Percentiles rank a stretch among this genome's conserved stretches.
These are phyloP conservation scores for Sebastes jordani DNA, from an alignment of 2,797 vertebrate genomes.

Conservation along the genomic window DNA sequence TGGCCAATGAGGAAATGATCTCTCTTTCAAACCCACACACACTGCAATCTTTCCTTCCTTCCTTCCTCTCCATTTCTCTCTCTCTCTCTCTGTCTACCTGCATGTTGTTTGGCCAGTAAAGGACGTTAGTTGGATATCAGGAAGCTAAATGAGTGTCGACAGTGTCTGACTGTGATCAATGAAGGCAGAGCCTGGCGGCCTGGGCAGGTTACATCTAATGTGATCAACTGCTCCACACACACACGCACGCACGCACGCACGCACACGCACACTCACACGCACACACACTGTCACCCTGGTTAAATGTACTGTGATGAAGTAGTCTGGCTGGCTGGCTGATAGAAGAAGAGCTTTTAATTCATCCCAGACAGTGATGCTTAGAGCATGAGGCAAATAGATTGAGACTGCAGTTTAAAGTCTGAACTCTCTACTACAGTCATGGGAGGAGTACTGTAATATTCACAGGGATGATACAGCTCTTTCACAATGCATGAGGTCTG, in stretches of 20 bases:
- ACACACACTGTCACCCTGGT: conserved; percentile 3
- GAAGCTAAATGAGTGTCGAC: conserved; percentile 58
- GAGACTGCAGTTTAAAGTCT: conserved; percentile 7
- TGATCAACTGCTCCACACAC: conserved; percentile 61
- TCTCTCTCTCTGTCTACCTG: conserved; percentile 12
- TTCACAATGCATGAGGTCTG: not conserved
- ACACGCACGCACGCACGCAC: not conserved
- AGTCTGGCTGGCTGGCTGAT: conserved; percentile 36
- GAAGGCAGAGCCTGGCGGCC: conserved; percentile 22
- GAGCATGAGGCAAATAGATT: conserved; percentile 30
- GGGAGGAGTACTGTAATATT: not conserved
- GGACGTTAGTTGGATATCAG: conserved; percentile 39
- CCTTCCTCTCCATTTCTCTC: not conserved
- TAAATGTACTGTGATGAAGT: conserved; percentile 58
- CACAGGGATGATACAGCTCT: not conserved
- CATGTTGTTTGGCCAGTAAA: conserved; percentile 22
- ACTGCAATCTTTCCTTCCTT: not conserved
- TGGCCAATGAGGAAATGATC: conserved; percentile 26
- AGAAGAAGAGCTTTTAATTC: conserved; percentile 52
- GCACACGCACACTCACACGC: not conserved
- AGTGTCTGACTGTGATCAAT: conserved; percentile 62
- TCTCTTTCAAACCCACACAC: conserved; percentile 12
- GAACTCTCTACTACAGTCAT: not conserved
- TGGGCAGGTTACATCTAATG: conserved; percentile 69
- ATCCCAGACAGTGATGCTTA: conserved; percentile 29